Evolutionary conservation across 2,113 vertebrate genomes (phyloP).

Genomic region (Channa argus): DNA sequence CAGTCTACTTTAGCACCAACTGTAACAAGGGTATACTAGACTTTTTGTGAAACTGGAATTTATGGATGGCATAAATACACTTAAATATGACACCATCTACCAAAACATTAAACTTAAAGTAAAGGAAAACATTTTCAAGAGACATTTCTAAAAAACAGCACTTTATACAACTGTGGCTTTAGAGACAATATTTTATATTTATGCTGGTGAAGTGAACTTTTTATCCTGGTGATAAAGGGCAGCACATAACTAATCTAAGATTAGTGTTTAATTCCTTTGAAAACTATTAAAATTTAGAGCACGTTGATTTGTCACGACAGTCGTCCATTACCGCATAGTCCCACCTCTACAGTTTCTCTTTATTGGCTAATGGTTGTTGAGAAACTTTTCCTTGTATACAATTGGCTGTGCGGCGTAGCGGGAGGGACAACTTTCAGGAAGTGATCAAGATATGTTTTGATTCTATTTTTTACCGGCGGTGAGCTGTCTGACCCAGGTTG

Average conservation of each 20-base stretch:
- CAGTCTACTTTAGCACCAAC: slow-evolving; percentile 2
- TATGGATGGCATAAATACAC: background rate
- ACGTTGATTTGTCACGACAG: background rate
- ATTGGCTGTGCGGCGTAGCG: slow-evolving; percentile 48
- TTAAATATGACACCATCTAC: too few species aligned
- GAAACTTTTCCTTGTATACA: background rate
- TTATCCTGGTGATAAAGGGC: too few species aligned
- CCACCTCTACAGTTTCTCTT: background rate
- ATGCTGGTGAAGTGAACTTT: too few species aligned
- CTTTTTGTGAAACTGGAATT: background rate
- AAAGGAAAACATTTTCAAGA: too few species aligned
- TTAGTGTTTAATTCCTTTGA: too few species aligned
- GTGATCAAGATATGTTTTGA: background rate
- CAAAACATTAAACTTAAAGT: too few species aligned
- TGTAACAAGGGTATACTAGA: slow-evolving; percentile 6
- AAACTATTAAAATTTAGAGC: too few species aligned
- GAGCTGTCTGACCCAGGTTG: too few species aligned
- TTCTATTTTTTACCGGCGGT: background rate
- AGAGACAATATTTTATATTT: too few species aligned
- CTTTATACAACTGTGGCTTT: too few species aligned
- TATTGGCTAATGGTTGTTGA: slow-evolving; percentile 16
- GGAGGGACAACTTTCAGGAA: slow-evolving; percentile 57
- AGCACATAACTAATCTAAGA: too few species aligned
- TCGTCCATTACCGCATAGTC: accelerated
- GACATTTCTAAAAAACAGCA: too few species aligned